phyloP scores from a whole-genome alignment of 2,113 vertebrate species.

The Leptobrachium leishanense region DNA sequence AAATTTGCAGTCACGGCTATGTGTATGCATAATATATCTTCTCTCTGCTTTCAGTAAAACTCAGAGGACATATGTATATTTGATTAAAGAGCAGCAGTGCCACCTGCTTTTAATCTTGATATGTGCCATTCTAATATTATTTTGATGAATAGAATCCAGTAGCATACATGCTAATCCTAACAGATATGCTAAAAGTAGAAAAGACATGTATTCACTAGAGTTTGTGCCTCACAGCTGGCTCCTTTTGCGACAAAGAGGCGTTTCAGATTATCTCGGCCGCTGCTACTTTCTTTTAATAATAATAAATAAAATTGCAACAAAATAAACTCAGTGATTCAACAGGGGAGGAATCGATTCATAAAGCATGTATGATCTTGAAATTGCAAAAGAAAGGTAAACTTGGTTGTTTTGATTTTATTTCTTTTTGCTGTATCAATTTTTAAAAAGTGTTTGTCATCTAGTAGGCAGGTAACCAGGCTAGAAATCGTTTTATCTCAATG shows the following conservation, averaged over 20 bases:
- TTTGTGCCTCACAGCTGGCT: conserved; percentile 3
- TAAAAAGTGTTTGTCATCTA: too few species aligned
- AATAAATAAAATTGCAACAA: background rate
- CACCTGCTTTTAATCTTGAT: conserved; percentile 19
- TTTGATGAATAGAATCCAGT: background rate
- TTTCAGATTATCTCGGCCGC: background rate
- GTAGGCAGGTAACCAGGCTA: too few species aligned
- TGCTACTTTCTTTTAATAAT: background rate
- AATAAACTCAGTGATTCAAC: background rate
- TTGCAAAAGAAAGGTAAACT: too few species aligned
- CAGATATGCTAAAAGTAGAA: background rate
- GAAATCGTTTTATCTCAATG: too few species aligned
- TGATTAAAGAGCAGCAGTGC: conserved; percentile 17
- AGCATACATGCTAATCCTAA: background rate
- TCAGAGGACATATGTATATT: background rate
- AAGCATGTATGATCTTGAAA: too few species aligned
- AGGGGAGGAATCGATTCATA: too few species aligned
- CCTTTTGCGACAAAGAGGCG: background rate
- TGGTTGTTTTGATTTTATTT: too few species aligned
- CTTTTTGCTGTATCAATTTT: too few species aligned
- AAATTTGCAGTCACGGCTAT: background rate
- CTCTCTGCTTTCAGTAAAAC: background rate
- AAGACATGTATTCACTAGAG: background rate
- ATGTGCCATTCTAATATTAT: background rate
- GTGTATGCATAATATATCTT: background rate